These are phyloP conservation scores for Orius laevigatus DNA, from an alignment of 1,140 invertebrate genomes.

Conservation along the genomic window DNA sequence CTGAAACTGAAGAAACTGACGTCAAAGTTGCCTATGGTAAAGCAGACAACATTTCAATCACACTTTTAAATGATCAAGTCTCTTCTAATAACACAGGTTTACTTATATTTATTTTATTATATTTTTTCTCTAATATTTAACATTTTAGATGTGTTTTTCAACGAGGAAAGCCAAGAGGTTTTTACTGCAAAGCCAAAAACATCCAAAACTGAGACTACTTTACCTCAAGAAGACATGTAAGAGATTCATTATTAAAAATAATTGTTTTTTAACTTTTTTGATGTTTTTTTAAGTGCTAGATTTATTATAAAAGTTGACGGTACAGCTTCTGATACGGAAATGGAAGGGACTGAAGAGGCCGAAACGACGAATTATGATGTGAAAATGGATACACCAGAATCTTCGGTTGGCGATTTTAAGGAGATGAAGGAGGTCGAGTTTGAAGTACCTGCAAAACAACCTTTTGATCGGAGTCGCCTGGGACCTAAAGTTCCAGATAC, in stretches of 20 bases:
- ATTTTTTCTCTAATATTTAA: too few species aligned
- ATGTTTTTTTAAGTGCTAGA: background rate
- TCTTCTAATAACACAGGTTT: background rate
- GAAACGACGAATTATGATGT: background rate
- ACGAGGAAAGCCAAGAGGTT: too few species aligned
- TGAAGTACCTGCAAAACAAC: background rate
- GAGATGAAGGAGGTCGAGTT: background rate
- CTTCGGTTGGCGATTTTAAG: background rate
- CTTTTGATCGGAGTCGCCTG: constrained; percentile 7
- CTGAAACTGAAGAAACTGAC: too few species aligned
- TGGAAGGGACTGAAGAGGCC: background rate
- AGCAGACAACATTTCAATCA: constrained; percentile 1
- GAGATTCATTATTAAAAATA: too few species aligned
- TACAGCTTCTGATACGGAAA: constrained; percentile 4
- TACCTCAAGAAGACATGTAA: too few species aligned
- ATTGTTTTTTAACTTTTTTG: background rate
- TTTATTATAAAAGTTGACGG: constrained; percentile 5
- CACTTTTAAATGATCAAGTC: constrained; percentile 5
- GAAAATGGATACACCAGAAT: too few species aligned
- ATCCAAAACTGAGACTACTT: too few species aligned
- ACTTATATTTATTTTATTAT: too few species aligned
- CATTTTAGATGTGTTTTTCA: too few species aligned
- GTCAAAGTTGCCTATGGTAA: background rate
- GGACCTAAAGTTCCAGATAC: constrained; percentile 6
- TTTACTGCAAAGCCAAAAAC: too few species aligned